These are phyloP conservation scores for Dipodomys spectabilis DNA, from an alignment of 2,113 vertebrate genomes.

Conservation along the genomic window DNA sequence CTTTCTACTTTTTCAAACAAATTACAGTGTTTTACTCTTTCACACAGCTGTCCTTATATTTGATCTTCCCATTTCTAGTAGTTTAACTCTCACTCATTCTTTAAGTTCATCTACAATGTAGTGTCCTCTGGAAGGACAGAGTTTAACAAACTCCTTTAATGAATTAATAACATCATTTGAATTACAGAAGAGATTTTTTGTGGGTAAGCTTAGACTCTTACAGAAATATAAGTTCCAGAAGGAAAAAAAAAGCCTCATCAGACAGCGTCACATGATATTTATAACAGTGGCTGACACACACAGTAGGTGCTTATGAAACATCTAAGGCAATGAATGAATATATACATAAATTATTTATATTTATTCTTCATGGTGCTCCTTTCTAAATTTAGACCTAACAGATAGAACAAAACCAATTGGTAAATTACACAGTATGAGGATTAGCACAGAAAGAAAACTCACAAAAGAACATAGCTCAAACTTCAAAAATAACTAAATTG, in stretches of 20 bases:
- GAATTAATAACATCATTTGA: background rate
- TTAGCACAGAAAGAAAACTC: constrained; percentile 51
- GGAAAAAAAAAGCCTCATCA: background rate
- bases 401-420: background rate
- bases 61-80: background rate
- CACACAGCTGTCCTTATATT: background rate
- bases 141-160: background rate
- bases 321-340: background rate
- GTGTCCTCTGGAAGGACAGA: background rate
- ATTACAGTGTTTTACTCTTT: background rate
- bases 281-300: background rate
- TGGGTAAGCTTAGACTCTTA: background rate
- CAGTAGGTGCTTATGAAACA: background rate
- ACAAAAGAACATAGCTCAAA: constrained; percentile 59
- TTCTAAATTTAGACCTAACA: constrained; percentile 10
- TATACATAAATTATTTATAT: background rate
- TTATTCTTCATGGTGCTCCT: background rate
- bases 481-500: constrained; percentile 55
- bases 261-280: background rate
- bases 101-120: background rate
- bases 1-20: background rate
- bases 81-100: background rate
- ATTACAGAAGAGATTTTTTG: background rate
- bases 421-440: background rate
- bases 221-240: background rate